These are phyloP conservation scores for Euborellia annulipes DNA, from an alignment of 1,140 invertebrate genomes.

Conservation along the genomic window DNA sequence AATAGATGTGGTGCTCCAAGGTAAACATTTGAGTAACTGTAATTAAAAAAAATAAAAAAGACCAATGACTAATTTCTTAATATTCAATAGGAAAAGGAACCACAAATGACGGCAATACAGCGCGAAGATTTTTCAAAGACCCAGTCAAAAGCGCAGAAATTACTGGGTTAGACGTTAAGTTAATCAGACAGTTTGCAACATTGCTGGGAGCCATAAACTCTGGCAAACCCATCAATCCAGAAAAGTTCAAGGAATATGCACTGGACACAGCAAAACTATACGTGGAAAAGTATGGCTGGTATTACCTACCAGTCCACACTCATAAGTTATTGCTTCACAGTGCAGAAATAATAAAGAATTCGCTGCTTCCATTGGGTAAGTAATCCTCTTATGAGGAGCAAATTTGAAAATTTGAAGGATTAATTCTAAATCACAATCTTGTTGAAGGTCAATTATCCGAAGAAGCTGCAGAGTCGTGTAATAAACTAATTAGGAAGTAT, in stretches of 20 bases:
- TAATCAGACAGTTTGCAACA: constrained; percentile 18
- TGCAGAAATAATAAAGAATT: constrained; percentile 14
- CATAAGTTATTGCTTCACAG: constrained; percentile 19
- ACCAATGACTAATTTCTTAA: too few species aligned
- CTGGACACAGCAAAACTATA: constrained; percentile 10
- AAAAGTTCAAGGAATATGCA: constrained; percentile 15
- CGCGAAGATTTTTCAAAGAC: constrained; percentile 23
- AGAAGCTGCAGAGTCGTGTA: constrained; percentile 21
- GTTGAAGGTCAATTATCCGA: constrained; percentile 21
- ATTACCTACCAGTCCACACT: constrained; percentile 11
- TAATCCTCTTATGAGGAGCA: too few species aligned
- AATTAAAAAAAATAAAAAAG: too few species aligned
- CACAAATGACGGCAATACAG: constrained; percentile 23
- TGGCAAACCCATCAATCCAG: constrained; percentile 13
- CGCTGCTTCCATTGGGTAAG: constrained; percentile 21
- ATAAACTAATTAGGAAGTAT: constrained; percentile 20
- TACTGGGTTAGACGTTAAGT: constrained; percentile 17
- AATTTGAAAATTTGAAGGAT: too few species aligned
- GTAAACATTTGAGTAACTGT: too few species aligned
- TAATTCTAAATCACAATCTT: too few species aligned
- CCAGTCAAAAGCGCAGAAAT: constrained; percentile 17
- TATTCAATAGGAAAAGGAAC: too few species aligned
- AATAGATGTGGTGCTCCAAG: too few species aligned
- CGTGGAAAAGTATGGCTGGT: constrained; percentile 1
- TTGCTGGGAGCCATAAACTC: constrained; percentile 18